Base-by-base conservation (phyloP, 2,888 invertebrate species). In the Cordilura impudica region DNA sequence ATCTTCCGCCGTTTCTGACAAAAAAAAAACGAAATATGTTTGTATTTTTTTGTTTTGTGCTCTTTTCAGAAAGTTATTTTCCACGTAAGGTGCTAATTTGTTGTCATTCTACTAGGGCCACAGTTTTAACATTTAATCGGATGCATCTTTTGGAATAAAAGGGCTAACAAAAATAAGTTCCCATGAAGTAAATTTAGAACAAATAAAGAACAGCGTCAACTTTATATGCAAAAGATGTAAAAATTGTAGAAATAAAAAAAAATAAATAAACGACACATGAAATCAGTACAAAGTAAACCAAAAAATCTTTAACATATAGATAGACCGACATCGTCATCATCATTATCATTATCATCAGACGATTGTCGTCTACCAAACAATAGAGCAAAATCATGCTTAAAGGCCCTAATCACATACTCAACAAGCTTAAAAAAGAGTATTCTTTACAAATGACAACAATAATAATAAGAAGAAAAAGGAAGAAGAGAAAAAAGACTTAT, bases 331-430 rank as follows among this genome's bases (percentile, higher is more conserved):
- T 47, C 16, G 19, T 18, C 19, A 47, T 16, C 47, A 4, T 16
- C 47, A 47, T 47, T 19, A 16, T 39, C 39, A 49, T 49, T n/a
- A 56, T 56, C 49, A 49, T 23, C 47, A 69, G 4, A 63, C 47
- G 5, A 47, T 49, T 60, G 10, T 26, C 39, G 10, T 47, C 18
- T 7, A 21, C 53, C 47, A 60, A 61, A 75, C 71, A 79, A 75
- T 67, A 58, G 61, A 70, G 53, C 31, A 65, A 73, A 79, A 67
- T 71, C 31, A 74, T 61, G 63, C 75, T 79, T 79, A 56, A 79
- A 75, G n/a, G 75, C 63, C 71, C 75, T 79, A 75, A 79, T 79
- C 79, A 72, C 79, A 75, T 72, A 70, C 67, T 65, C 56, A 61
- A 35, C 14, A 29, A 45, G 47, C 58, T 47, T 23, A 58, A 47